Percentiles rank a stretch among this genome's conserved stretches.
Evolutionary conservation across 2,797 vertebrate genomes (phyloP).

Genomic region (Delichon dasypus): DNA sequence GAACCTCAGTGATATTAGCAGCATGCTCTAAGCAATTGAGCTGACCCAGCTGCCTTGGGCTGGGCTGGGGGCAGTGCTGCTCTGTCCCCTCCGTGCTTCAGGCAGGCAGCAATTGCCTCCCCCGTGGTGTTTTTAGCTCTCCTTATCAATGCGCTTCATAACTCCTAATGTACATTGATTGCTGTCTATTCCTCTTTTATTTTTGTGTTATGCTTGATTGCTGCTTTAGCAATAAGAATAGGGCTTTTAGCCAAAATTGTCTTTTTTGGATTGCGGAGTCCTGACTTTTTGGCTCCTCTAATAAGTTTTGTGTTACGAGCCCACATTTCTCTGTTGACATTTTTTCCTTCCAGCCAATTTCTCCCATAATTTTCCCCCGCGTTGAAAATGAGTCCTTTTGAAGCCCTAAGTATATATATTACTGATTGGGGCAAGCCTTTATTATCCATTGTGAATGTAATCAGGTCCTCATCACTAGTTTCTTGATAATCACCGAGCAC

Average conservation of each 20-base stretch:
- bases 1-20: background rate
- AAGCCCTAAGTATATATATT: conserved; percentile 62
- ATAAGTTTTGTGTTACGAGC: conserved; percentile 65
- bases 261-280: conserved; percentile 50
- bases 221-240: conserved; percentile 62
- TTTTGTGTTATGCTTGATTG: conserved; percentile 61
- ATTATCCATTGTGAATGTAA: conserved; percentile 69
- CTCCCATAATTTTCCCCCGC: conserved; percentile 55
- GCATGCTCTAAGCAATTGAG: background rate
- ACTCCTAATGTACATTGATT: conserved; percentile 59
- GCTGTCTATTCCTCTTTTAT: conserved; percentile 58
- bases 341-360: conserved; percentile 69
- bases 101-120: conserved; percentile 6
- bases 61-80: background rate
- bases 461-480: conserved; percentile 70
- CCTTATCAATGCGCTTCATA: conserved; percentile 56
- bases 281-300: conserved; percentile 61
- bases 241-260: conserved; percentile 67
- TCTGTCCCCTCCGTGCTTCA: background rate
- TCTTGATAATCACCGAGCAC: conserved; percentile 67
- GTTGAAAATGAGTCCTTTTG: conserved; percentile 59
- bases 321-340: conserved; percentile 68
- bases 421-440: conserved; percentile 69
- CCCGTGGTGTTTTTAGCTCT: conserved; percentile 38
- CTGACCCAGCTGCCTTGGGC: background rate